A percentile compares a stretch with the other conserved stretches of the same genome.
Evolutionary conservation across 1,140 invertebrate species (phyloP).

Genomic region (Acromyrmex heyeri): DNA sequence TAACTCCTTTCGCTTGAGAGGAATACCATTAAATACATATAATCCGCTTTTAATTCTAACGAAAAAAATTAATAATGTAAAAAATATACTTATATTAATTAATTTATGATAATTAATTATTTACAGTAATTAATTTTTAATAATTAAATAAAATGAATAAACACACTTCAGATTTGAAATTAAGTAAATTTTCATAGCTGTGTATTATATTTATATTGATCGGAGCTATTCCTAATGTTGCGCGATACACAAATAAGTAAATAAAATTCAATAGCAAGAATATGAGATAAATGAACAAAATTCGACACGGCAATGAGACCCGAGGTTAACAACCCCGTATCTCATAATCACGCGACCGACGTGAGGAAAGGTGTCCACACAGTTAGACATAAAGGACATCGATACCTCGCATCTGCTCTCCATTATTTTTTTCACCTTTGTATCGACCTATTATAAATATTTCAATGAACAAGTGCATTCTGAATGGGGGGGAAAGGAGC

Average conservation of each 20-base stretch:
- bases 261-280: not conserved
- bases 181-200: not conserved
- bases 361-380: conserved; percentile 45
- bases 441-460: conserved; percentile 33
- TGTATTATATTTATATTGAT: not conserved
- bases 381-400: conserved; percentile 35
- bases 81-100: not conserved
- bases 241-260: not conserved
- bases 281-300: not conserved
- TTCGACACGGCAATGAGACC: not conserved
- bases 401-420: conserved; percentile 33
- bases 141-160: conserved; percentile 2
- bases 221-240: not conserved
- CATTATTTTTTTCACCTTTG: conserved; percentile 48
- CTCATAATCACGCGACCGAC: conserved; percentile 24
- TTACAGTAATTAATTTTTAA: conserved; percentile 8
- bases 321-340: conserved; percentile 39
- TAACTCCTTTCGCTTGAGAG: conserved; percentile 21
- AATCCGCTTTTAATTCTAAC: not conserved
- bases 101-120: not conserved
- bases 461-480: conserved; percentile 54
- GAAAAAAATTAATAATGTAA: not conserved
- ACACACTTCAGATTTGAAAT: not conserved
- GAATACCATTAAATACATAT: not conserved
- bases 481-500: conserved; percentile 1